Base-by-base conservation (phyloP, 2,888 invertebrate genomes). In the Hydrotaea cyrtoneurina region DNA sequence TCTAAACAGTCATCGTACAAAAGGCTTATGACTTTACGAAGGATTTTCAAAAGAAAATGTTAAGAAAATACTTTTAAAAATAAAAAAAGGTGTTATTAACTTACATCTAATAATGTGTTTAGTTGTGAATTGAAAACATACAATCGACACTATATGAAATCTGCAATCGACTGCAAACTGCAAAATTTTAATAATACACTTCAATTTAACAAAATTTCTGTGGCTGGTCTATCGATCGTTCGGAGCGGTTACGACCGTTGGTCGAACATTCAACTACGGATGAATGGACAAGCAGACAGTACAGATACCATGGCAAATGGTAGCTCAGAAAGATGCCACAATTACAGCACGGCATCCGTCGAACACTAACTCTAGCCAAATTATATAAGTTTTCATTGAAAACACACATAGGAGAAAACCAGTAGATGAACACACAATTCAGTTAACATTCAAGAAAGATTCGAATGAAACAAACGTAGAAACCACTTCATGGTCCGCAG, bases 331-430 rank as follows among this genome's bases (percentile, higher is more conserved):
- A 79, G 82, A 85, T 85, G 85, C 85, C 79, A 79, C 82, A 85
- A 79, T 85, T 85, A 82, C 82, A 77, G 50, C 85, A 85, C 77
- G 79, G 57, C 64, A 79, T 55, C 64, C n/a, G n/a, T n/a, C 8
- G 36, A 15, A 57, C 17, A 64, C 15, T 46, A 23, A 62, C 62
- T 15, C 2, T 23, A 62, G 62, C 1, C 31, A 79, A 85, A 79
- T 85, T 79, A 85, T 85, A 82, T 79, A 85, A 85, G 82, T 76
- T 64, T 71, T 19, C 21, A 3, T 17, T 11, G 21, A 55, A 21
- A 7, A 8, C 2, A 31, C 15, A 17, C 53, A 17, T n/a, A 5
- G 53, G n/a, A 55, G 0, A 23, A 59, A 59, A 59, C 59, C 21
- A 23, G 15, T 15, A 59, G 23, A 59, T 3, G 59, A 17, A 17